Base-by-base conservation (phyloP, 2,888 invertebrate genomes). In the Reticulitermes lucifugus region DNA sequence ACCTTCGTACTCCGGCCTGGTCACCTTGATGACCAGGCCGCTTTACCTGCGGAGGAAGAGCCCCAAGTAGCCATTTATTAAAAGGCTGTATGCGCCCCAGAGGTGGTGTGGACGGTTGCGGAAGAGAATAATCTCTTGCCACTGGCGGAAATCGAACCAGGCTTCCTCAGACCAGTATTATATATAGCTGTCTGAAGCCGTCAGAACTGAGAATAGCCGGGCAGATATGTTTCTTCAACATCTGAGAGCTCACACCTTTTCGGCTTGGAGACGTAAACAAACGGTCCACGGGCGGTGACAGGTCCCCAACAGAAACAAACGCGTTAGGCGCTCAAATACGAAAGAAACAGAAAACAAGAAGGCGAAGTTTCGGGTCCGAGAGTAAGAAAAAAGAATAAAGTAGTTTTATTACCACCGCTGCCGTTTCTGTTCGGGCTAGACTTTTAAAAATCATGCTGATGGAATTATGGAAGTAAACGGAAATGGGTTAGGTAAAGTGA, bases 401-500 rank as follows among this genome's bases (percentile, higher is more conserved):
- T 14, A 75, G 22, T 79, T 85, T 85, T 85, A 85, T 85, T 85
- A 60, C 85, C 35, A 9, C 41, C 83, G 35, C 41, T 75, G 82
- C 75, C 83, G 73, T 55, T 75, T 80, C 35, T 55, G 55, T 65
- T 65, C 7, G 7, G 65, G 35, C n/a, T 77, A 25, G 70, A 70
- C 70, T 80, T 71, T 65, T 85, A 85, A 83, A 83, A 85, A 77
- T 75, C 81, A 77, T 41, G 85, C 65, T 82, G 85, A 85, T 82
- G 82, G 85, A 85, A 85, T 85, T 85, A 85, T 85, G 82, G 85
- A 73, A 81, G 70, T 75, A 75, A 55, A 60, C 77, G 82, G 80
- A 85, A 82, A 82, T 75, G 77, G 85, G 71, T 77, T 81, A 25
- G 65, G 65, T 60, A 43, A 46, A 25, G 79, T 51, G 79, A n/a